These are phyloP conservation scores for Psilanteris sp. DNA, from an alignment of 1,140 invertebrate genomes.

Conservation along the genomic window DNA sequence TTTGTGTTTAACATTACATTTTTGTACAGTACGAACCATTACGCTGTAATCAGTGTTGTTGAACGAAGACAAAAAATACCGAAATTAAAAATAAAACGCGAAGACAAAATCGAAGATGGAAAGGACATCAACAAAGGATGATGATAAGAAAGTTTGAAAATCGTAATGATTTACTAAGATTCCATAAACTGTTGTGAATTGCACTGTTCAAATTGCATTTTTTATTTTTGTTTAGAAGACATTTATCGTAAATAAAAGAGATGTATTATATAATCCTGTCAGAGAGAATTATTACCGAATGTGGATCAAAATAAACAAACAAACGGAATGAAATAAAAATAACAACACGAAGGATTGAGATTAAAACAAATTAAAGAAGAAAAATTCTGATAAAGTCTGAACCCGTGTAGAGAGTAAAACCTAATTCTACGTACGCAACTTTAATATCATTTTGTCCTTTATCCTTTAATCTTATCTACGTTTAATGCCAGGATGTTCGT, in stretches of 20 bases:
- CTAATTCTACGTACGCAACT: conserved; percentile 12
- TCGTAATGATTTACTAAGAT: conserved; percentile 12
- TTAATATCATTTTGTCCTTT: not conserved
- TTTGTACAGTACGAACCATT: too few species aligned
- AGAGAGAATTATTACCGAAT: conserved; percentile 9
- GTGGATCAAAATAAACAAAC: not conserved
- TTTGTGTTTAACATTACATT: too few species aligned
- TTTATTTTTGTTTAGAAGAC: not conserved
- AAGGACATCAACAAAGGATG: too few species aligned
- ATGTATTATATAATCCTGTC: conserved; percentile 19
- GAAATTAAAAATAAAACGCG: not conserved
- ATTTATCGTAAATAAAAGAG: conserved; percentile 4
- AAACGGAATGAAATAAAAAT: conserved; percentile 1
- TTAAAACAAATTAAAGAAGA: conserved; percentile 26
- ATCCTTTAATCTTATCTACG: conserved; percentile 12
- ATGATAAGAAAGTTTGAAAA: not conserved
- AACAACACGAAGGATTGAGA: not conserved
- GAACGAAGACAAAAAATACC: too few species aligned
- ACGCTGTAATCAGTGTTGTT: too few species aligned
- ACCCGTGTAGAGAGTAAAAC: conserved; percentile 7
- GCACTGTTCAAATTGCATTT: not conserved
- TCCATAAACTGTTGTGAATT: conserved; percentile 5
- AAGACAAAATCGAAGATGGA: not conserved
- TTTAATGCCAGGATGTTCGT: too few species aligned
- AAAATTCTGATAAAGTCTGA: conserved; percentile 14